Base-by-base conservation (phyloP, 2,888 invertebrate genomes). In the Rotaria magnacalcarata region DNA sequence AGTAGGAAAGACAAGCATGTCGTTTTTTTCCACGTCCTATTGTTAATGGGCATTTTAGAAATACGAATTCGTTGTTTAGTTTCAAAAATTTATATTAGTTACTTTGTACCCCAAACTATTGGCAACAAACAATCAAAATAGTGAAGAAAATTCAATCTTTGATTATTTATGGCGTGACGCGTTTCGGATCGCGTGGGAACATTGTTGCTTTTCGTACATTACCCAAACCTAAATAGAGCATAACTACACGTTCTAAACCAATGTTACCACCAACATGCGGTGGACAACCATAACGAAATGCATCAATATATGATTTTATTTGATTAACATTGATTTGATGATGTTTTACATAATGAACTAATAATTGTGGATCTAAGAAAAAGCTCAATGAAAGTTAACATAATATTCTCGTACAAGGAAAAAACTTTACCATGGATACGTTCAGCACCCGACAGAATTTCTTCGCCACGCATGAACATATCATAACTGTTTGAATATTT, bases 401-500 rank as follows among this genome's bases (percentile, higher is more conserved):
- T 47, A 47, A 47, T 47, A 47, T 47, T 47, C 47, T 47, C 4
- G 11, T 47, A 47, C 47, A 97, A 91, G 50, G 14, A 52, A 11
- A 52, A 52, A 34, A 92, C 21, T 3, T 75, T 43, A 75, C 75
- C 98, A 91, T 99, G 99, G 89, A 99, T 95, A 90, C 99, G 93
- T 92, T 99, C 99, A 56, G 98, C 98, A 0, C 99, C 99, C 87
- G 97, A 97, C 88, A 99, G 92, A 75, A 99, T 98, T 92, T 99
- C 99, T 91, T 99, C 99, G 0, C 99, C 99, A 86, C 99, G 93
- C 98, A 99, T 99, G 90, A 98, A 99, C 95, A 99, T 98, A 91
- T 99, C 99, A 90, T 99, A 99, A 0, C 98, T 98, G 91, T 99
- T 99, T 0, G 97, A 97, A 88, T 93, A 93, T 92, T 94, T 94